These are phyloP conservation scores for Upupa epops DNA, from an alignment of 2,113 vertebrate genomes.

Conservation along the genomic window DNA sequence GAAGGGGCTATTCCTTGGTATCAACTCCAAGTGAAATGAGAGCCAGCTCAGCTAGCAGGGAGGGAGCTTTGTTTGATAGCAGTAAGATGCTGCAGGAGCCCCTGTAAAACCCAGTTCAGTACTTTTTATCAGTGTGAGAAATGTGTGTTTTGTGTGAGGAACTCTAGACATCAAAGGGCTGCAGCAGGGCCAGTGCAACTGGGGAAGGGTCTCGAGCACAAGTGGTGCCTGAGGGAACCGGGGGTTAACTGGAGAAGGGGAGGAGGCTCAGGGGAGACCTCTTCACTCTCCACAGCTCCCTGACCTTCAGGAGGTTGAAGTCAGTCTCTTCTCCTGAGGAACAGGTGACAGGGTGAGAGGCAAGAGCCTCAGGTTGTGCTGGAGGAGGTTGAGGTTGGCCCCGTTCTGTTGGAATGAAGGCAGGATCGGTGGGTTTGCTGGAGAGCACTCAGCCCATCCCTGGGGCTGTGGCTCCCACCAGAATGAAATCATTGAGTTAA, in stretches of 20 bases:
- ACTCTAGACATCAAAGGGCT: too few relatives aligned
- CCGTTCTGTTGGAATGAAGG: background rate
- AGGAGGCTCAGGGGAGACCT: too few relatives aligned
- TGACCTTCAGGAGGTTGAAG: too few relatives aligned
- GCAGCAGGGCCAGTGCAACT: too few relatives aligned
- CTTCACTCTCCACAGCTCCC: too few relatives aligned
- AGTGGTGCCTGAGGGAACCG: too few relatives aligned
- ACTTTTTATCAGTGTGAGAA: background rate
- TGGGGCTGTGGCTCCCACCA: background rate
- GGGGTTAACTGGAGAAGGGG: background rate
- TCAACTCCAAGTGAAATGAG: background rate
- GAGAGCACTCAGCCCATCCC: background rate
- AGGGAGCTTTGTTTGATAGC: slow-evolving; percentile 45
- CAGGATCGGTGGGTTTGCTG: rapidly evolving
- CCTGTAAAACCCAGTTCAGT: background rate
- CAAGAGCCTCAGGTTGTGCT: too few relatives aligned
- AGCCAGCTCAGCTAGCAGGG: slow-evolving; percentile 21
- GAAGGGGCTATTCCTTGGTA: background rate
- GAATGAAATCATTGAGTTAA: background rate
- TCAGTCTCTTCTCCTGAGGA: too few relatives aligned
- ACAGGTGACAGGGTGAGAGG: too few relatives aligned
- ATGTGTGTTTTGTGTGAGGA: background rate
- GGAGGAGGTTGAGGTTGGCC: too few relatives aligned
- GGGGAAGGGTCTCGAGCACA: too few relatives aligned
- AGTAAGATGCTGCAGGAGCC: background rate